phyloP scores from a whole-genome alignment of 2,113 vertebrate genomes.

The Apaloderma vittatum region DNA sequence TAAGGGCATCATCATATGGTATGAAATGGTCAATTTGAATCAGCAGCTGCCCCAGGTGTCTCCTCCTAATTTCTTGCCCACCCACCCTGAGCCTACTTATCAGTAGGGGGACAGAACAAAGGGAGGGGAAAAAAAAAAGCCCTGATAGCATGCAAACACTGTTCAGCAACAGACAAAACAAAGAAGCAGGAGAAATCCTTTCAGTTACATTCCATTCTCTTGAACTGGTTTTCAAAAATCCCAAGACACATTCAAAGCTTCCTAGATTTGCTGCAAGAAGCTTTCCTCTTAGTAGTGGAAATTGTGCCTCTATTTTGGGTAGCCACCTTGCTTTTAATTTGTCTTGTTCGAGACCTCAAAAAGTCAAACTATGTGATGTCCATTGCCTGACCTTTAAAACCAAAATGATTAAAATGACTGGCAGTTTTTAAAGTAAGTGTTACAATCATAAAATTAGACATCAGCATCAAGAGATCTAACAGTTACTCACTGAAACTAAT shows the following conservation, averaged over 20 bases:
- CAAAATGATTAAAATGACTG: neutral
- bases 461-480: neutral
- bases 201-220: neutral
- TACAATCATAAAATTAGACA: neutral
- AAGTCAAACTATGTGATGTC: neutral
- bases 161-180: neutral
- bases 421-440: neutral
- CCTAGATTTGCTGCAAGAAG: neutral
- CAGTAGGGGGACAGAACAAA: accelerated
- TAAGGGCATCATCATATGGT: neutral
- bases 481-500: neutral
- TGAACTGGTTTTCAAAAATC: neutral
- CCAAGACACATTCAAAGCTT: neutral
- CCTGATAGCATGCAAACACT: neutral
- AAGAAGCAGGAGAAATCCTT: neutral
- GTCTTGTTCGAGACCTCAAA: neutral
- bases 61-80: neutral
- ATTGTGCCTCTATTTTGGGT: neutral
- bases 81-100: neutral
- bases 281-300: neutral
- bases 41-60: neutral
- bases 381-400: neutral
- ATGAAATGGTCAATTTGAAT: neutral
- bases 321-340: neutral
- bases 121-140: neutral